These are phyloP conservation scores for Takifugu rubripes DNA, from an alignment of 2,797 vertebrate genomes.

Conservation along the genomic window DNA sequence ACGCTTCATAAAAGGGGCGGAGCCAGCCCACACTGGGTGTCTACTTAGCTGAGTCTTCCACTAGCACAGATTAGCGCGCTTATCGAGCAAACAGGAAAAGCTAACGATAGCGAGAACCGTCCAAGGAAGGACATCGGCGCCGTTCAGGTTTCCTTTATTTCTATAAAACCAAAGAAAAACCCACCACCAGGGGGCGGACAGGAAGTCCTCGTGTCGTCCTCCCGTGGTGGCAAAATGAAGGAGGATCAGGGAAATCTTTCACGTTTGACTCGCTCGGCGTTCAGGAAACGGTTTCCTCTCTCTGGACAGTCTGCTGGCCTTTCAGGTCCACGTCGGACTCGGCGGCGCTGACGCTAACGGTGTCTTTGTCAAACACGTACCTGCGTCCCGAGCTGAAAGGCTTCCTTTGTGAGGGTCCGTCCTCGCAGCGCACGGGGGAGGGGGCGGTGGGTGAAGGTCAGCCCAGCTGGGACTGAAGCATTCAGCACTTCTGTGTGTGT, in stretches of 20 bases:
- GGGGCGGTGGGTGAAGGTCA: constrained; percentile 57
- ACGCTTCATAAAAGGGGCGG: too few relatives aligned
- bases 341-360: constrained; percentile 29
- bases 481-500: constrained; percentile 11
- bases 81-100: too few relatives aligned
- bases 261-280: constrained; percentile 28
- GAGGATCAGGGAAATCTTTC: too few relatives aligned
- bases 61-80: too few relatives aligned
- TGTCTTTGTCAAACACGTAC: constrained; percentile 43
- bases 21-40: too few relatives aligned
- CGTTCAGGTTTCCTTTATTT: too few relatives aligned
- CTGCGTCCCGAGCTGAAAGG: constrained; percentile 41
- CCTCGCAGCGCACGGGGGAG: constrained; percentile 13
- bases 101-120: too few relatives aligned
- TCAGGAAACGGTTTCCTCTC: constrained; percentile 22
- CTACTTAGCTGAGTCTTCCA: too few relatives aligned
- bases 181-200: neutral
- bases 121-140: too few relatives aligned
- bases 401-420: constrained; percentile 34
- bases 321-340: constrained; percentile 29
- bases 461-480: constrained; percentile 45
- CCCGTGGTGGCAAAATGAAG: too few relatives aligned
- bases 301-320: constrained; percentile 38
- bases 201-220: neutral
- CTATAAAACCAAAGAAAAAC: too few relatives aligned